Base-by-base conservation (phyloP, 2,888 invertebrate genomes). In the Rhimphoctona megacephalus region DNA sequence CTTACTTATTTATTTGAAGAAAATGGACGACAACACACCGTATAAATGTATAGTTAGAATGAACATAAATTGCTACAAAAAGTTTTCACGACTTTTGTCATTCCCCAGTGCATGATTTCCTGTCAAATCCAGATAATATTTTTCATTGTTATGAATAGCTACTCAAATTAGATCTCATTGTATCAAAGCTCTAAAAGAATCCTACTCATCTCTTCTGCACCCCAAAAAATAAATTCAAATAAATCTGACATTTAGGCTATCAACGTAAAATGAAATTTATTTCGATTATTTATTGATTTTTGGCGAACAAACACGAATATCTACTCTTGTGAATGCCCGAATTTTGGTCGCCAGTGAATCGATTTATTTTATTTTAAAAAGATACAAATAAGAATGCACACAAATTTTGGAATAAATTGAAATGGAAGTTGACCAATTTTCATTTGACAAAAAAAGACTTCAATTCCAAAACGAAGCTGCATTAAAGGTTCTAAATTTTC, bases 1-100 rank as follows among this genome's bases (percentile, higher is more conserved):
- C 87, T 85, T 88, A 89, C 90, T 90, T 66, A 69, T 74, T 88
- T 87, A 85, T 87, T 88, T 86, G 70, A 33, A 49, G 74, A 87
- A 87, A 89, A 90, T 81, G 82, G 80, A 85, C 80, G 81, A 49
- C 39, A 81, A 81, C 22, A 43, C 6, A 61, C 8, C 22, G 30
- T 39, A 22, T 22, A 46, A 64, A 64, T 49, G 49, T 66, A 46
- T 25, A 57, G 30, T 49, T 30, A n/a, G 57, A 61, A 7, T 17
- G 17, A 54, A 43, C 43, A 83, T 66, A 86, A 80, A 81, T 81
- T 57, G 52, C 7, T 33, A 17, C 17, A 17, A 66, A 14, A 77
- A 78, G 61, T 78, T 76, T 70, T 64, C 61, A 70, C 52, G 79
- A 76, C 73, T 79, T 69, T 83, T 61, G 30, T 43, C 54, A 19